Base-by-base conservation (phyloP, 2,888 invertebrate species). In the Caenorhabditis zanzibari region DNA sequence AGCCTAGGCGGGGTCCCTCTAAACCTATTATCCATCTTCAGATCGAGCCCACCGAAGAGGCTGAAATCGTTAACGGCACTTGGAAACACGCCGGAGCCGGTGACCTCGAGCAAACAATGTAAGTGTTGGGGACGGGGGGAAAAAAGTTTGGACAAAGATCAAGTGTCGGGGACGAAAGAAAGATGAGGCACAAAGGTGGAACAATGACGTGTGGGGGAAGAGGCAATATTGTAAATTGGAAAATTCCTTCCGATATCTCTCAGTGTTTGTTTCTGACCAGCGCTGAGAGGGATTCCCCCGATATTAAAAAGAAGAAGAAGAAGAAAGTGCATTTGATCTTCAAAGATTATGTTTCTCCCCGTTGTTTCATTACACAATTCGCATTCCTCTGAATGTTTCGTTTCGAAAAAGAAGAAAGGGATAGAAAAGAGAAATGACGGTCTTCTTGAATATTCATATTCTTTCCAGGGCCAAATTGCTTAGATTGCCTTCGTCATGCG, bases 21-120 rank as follows among this genome's bases (percentile, higher is more conserved):
- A 9, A 26, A 41, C 24, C 14, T 52, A 44, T 28, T 52, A 26
- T 38, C 66, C 26, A 14, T 41, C 24, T 63, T 74, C 56, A 87
- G 85, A 81, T 87, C 41, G 82, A 84, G 32, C 77, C 87, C 19
- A 66, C 58, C 28, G 84, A 82, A 35, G 87, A 87, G 58, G 87
- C 80, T n/a, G 86, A 85, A 49, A 59, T 79, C 5, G 85, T 87
- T 6, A 87, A 87, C 52, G 77, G 66, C 49, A 87, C 87, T 14
- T 87, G 87, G 87, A 79, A 77, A 56, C 85, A 86, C 44, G 87
- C 87, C 4, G 83, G 83, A 19, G 82, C 81, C 19, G 87, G 87
- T 10, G 87, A 87, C 71, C 75, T 87, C 16, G 87, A 87, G 52
- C 87, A 87, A 76, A 87, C 87, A 52, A 77, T 84, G 87, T 87